Evolutionary conservation across 1,140 invertebrate genomes (phyloP).

Genomic region (Chironomus striatipennis): DNA sequence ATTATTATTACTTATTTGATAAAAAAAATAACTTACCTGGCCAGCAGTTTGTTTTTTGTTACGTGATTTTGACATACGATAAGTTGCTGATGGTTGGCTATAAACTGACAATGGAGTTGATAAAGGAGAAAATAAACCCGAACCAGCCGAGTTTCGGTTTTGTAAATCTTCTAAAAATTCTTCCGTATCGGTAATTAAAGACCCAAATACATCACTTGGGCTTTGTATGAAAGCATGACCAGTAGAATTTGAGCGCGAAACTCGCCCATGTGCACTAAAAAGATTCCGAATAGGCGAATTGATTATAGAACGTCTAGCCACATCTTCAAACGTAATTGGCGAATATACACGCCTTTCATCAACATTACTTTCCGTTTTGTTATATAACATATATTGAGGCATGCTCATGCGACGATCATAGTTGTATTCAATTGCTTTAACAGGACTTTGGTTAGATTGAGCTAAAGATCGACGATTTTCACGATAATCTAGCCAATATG

Average conservation of each 20-base stretch:
- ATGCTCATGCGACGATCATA: constrained; percentile 34
- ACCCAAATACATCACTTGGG: constrained; percentile 44
- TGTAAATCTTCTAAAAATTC: constrained; percentile 47
- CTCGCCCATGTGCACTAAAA: constrained; percentile 37
- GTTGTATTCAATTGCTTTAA: constrained; percentile 20
- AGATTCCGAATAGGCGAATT: constrained; percentile 55
- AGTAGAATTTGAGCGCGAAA: constrained; percentile 50
- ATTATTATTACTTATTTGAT: no score
- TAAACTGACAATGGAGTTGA: constrained; percentile 30
- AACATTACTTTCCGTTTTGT: constrained; percentile 35
- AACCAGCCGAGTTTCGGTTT: constrained; percentile 32
- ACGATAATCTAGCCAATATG: constrained; percentile 76
- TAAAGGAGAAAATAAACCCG: constrained; percentile 27
- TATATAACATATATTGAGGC: constrained; percentile 31
- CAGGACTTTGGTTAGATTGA: neutral
- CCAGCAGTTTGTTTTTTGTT: constrained; percentile 32
- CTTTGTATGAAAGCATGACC: constrained; percentile 45
- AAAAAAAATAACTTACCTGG: neutral
- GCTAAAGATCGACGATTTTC: constrained; percentile 47
- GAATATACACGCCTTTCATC: constrained; percentile 65
- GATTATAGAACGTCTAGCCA: constrained; percentile 61
- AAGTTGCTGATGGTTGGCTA: constrained; percentile 34
- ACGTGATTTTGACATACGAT: constrained; percentile 36
- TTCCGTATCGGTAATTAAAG: constrained; percentile 47
- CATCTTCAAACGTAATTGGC: constrained; percentile 75